Evolutionary conservation across 2,888 invertebrate species (phyloP), one percentile per base, ranked within the genome.

Genomic region (Synergus gifuensis): DNA sequence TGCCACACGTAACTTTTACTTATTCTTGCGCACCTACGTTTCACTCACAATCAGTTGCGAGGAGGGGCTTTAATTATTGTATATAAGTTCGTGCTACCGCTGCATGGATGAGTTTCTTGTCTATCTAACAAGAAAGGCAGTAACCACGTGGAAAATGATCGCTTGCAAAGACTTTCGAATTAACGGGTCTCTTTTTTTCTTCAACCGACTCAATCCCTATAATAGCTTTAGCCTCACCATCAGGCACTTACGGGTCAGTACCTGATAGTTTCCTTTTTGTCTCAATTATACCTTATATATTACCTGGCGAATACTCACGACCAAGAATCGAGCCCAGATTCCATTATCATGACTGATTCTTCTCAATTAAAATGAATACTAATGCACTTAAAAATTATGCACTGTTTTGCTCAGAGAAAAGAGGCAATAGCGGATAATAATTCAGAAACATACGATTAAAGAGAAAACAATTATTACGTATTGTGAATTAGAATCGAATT

Each of bases 1-100:
- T 81, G 81, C 83, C 82, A 82, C 83, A 80, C 82, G 84, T 86
- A 87, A 87, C 87, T 87, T 87, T 87, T 87, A 87, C 87, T 87
- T 86, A 87, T 86, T 86, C 85, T 85, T 86, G 85, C 83, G 84
- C 87, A 83, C 84, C 85, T 87, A 83, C 83, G 81, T 83, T 83
- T 82, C 81, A 81, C 83, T 83, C 80, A 81, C 81, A 81, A 84
- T 84, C 80, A 82, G 80, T 76, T 77, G 79, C 64, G 78, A 49
- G 16, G 22, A 66, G 78, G 42, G 77, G 79, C 83, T 83, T 84
- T 83, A 84, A 83, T 84, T 83, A 83, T 82, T 83, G 79, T 64
- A 76, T 80, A 80, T 80, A 80, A 83, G 76, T 46, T 77, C 77
- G 40, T 44, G 60, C 44, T 62, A 76, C 60, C 49, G 44, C 67